phyloP scores from a whole-genome alignment of 2,113 vertebrate species.

The Gallinago undulata region DNA sequence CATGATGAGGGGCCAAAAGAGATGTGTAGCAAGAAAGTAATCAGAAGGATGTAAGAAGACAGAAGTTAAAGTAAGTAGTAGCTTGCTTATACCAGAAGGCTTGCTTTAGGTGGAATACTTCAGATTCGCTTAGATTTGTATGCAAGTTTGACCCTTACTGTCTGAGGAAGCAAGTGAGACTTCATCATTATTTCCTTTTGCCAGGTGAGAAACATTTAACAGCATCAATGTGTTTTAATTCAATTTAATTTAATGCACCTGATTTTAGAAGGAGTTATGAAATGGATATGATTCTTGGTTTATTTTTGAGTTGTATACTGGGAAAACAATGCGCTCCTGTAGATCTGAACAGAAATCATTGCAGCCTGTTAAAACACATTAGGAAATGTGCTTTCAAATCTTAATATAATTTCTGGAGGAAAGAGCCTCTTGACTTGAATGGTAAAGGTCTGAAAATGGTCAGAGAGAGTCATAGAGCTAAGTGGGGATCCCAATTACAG shows the following conservation, averaged over 20 bases:
- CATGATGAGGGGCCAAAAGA: background rate
- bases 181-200: background rate
- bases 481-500: slow-evolving; percentile 58
- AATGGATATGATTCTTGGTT: background rate
- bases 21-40: background rate
- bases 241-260: background rate
- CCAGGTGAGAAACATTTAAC: background rate
- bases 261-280: background rate
- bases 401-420: slow-evolving; percentile 43
- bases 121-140: background rate
- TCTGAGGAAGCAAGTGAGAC: background rate
- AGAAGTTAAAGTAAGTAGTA: background rate
- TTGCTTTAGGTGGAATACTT: background rate
- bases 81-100: background rate
- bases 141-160: background rate
- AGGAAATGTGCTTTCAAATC: slow-evolving; percentile 38
- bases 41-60: background rate
- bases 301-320: background rate
- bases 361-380: slow-evolving; percentile 34
- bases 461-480: slow-evolving; percentile 44
- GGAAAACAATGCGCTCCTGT: background rate
- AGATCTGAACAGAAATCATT: background rate
- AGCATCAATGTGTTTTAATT: background rate
- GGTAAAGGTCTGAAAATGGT: slow-evolving; percentile 64
- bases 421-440: slow-evolving; percentile 50